A percentile compares a stretch with the other conserved stretches of the same genome.
These are phyloP conservation scores for Nyctereutes procyonoides DNA, from an alignment of 2,113 vertebrate species.

Conservation along the genomic window DNA sequence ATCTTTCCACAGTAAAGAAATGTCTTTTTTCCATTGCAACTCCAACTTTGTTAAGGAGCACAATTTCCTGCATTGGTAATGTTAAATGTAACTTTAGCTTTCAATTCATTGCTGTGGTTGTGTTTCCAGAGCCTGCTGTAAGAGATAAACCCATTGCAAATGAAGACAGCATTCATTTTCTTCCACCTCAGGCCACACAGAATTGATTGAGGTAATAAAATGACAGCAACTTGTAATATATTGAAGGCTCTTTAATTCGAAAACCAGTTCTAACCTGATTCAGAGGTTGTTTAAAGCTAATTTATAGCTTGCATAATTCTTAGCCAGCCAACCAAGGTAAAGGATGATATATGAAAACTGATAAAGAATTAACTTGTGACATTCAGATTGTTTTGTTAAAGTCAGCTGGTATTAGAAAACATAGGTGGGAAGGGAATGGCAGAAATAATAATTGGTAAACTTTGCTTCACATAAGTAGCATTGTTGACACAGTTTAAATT, in stretches of 20 bases:
- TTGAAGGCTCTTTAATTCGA: conserved; percentile 91
- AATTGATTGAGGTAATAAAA: conserved; percentile 97
- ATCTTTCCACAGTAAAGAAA: conserved; percentile 34
- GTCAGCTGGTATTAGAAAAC: conserved; percentile 54
- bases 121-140: conserved; percentile 90
- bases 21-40: conserved; percentile 43
- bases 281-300: conserved; percentile 93
- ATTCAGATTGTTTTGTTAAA: conserved; percentile 84
- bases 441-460: conserved; percentile 51
- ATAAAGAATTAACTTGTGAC: conserved; percentile 86
- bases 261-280: conserved; percentile 89
- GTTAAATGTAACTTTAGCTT: conserved; percentile 88
- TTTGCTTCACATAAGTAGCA: conserved; percentile 26
- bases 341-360: conserved; percentile 86
- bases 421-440: conserved; percentile 6
- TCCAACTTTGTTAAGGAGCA: conserved; percentile 66
- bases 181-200: conserved; percentile 87
- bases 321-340: conserved; percentile 82
- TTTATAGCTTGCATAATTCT: conserved; percentile 91
- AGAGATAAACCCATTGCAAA: conserved; percentile 94
- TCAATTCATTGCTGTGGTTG: conserved; percentile 89
- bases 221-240: conserved; percentile 92
- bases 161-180: conserved; percentile 90
- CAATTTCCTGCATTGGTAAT: conserved; percentile 73
- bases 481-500: conserved; percentile 52